phyloP scores from a whole-genome alignment of 2,888 invertebrate species.

The Octonoba sinensis region DNA sequence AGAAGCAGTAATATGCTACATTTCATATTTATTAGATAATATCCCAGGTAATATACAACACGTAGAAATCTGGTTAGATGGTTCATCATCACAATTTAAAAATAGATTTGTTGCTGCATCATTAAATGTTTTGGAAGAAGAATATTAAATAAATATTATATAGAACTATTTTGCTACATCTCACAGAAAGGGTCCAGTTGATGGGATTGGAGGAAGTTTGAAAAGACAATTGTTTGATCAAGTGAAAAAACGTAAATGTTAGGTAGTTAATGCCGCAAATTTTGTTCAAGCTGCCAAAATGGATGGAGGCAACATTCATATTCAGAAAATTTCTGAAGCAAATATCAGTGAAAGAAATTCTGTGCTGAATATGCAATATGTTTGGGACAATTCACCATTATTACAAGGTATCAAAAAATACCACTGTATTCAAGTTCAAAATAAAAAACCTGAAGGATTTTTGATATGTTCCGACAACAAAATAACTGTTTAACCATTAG shows the following conservation, averaged over 20 bases:
- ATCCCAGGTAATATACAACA: background rate
- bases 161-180: slow-evolving; percentile 19
- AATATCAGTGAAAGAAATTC: background rate
- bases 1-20: slow-evolving; percentile 3
- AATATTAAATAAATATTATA: background rate
- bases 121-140: background rate
- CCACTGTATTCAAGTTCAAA: background rate
- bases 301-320: background rate
- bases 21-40: background rate
- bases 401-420: background rate
- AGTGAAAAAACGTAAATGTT: slow-evolving; percentile 4
- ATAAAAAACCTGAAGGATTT: background rate
- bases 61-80: slow-evolving; percentile 10
- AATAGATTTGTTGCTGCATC: slow-evolving; percentile 16
- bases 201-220: slow-evolving; percentile 6
- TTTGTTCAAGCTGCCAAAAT: background rate
- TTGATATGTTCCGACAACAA: background rate
- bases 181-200: slow-evolving; percentile 11
- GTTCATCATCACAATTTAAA: slow-evolving; percentile 15
- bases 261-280: background rate
- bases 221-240: slow-evolving; percentile 9
- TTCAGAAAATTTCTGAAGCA: background rate
- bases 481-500: background rate
- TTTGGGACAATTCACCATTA: background rate
- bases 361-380: background rate